A percentile compares a stretch with the other conserved stretches of the same genome.
Evolutionary conservation across 2,113 vertebrate species (phyloP).

Genomic region (Lepisosteus osseus): DNA sequence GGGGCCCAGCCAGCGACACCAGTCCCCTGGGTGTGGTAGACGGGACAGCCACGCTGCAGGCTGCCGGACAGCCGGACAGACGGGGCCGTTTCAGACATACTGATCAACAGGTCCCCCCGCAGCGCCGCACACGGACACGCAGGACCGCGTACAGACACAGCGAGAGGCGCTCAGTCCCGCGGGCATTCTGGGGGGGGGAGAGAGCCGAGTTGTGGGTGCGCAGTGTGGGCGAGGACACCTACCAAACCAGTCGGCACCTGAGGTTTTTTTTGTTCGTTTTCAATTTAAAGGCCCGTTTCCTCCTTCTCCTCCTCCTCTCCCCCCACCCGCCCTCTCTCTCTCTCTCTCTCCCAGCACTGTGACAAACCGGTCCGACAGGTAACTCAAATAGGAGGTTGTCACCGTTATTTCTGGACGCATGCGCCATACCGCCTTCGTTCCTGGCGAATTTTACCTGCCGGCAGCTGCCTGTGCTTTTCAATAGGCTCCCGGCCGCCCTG

Average conservation of each 20-base stretch:
- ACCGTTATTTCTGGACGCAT: constrained; percentile 14
- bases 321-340: constrained; percentile 4
- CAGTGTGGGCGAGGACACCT: constrained; percentile 9
- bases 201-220: neutral
- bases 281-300: constrained; percentile 39
- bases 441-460: constrained; percentile 73
- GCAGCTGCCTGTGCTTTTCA: constrained; percentile 75
- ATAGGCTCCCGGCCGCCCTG: constrained; percentile 71
- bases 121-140: constrained; percentile 2
- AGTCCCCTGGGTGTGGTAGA: constrained; percentile 49
- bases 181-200: constrained; percentile 5
- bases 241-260: constrained; percentile 28
- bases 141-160: neutral
- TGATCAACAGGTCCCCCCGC: constrained; percentile 8
- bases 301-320: constrained; percentile 7
- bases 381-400: constrained; percentile 30
- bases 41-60: constrained; percentile 56
- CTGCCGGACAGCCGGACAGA: constrained; percentile 58
- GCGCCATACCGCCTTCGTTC: neutral
- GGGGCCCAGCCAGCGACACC: constrained; percentile 63
- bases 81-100: constrained; percentile 53
- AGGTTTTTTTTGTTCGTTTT: constrained; percentile 29
- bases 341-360: constrained; percentile 13
- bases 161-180: constrained; percentile 21
- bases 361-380: neutral